These are phyloP conservation scores for Syngnathoides biaculeatus DNA, from an alignment of 2,113 vertebrate genomes.

Conservation along the genomic window DNA sequence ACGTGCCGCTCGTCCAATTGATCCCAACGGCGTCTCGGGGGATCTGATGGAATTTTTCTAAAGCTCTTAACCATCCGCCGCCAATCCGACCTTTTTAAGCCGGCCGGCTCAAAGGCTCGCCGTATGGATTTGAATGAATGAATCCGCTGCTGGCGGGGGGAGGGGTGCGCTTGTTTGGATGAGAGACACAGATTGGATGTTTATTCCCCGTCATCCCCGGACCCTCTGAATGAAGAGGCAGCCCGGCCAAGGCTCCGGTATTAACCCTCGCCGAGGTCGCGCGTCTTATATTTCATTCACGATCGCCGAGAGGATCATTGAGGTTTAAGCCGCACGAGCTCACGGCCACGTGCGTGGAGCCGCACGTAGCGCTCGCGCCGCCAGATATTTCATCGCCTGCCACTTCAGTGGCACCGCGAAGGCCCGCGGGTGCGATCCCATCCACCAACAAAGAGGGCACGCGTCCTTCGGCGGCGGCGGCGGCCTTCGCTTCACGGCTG, in stretches of 20 bases:
- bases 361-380: background rate
- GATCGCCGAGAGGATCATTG: slow-evolving; percentile 10
- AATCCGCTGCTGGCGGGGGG: slow-evolving; percentile 4
- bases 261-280: slow-evolving; percentile 13
- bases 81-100: slow-evolving; percentile 42
- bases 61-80: slow-evolving; percentile 30
- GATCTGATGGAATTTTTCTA: slow-evolving; percentile 27
- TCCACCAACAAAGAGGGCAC: background rate
- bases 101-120: slow-evolving; percentile 28
- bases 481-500: background rate
- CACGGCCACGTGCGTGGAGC: background rate
- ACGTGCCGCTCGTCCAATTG: slow-evolving; percentile 45
- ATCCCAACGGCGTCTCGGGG: slow-evolving; percentile 36
- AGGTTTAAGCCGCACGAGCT: background rate
- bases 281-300: slow-evolving; percentile 23
- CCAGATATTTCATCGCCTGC: background rate
- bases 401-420: background rate
- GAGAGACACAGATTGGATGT: slow-evolving; percentile 28
- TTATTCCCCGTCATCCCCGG: slow-evolving; percentile 27
- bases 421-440: background rate
- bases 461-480: background rate
- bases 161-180: slow-evolving; percentile 31
- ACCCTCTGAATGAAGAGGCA: slow-evolving; percentile 20
- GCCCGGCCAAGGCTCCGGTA: slow-evolving; percentile 4
- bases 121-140: slow-evolving; percentile 24